These are phyloP conservation scores for Nycticryphes semicollaris DNA, from an alignment of 2,113 vertebrate genomes.

Conservation along the genomic window DNA sequence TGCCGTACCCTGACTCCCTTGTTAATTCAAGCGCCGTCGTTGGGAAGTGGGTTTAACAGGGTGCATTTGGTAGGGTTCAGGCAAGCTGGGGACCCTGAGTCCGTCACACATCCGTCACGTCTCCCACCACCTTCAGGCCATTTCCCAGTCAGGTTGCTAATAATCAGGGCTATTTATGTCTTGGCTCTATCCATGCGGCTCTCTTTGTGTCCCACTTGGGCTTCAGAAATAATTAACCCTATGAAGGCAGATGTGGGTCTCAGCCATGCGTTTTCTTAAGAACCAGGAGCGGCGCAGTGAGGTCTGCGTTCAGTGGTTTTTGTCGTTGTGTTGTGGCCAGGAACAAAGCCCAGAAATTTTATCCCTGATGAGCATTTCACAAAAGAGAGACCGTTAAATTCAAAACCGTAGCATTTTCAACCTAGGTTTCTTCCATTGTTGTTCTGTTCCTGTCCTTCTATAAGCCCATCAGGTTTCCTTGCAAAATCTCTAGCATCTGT, in stretches of 20 bases:
- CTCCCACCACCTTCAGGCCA: neutral
- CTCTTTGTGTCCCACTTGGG: neutral
- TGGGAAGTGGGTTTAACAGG: neutral
- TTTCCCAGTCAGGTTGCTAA: neutral
- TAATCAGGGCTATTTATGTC: neutral
- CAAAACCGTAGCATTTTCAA: neutral
- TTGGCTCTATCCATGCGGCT: neutral
- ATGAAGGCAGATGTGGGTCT: neutral
- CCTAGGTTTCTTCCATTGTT: neutral
- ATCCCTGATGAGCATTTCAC: neutral
- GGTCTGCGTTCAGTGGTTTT: neutral
- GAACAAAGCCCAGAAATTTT: neutral
- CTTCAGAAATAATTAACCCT: neutral
- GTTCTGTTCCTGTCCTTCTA: neutral
- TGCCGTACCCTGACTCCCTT: neutral
- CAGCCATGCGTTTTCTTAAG: neutral
- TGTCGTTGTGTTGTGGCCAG: neutral
- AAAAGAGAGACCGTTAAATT: neutral
- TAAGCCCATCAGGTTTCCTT: neutral
- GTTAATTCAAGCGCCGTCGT: neutral
- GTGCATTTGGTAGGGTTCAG: neutral
- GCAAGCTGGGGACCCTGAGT: accelerated
- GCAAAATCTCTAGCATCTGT: neutral
- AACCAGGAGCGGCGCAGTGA: neutral
- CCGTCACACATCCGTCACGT: neutral